Conservation (phyloP, 1,140 invertebrate genomes). For the Pseudomyrmex pallidus region DNA sequence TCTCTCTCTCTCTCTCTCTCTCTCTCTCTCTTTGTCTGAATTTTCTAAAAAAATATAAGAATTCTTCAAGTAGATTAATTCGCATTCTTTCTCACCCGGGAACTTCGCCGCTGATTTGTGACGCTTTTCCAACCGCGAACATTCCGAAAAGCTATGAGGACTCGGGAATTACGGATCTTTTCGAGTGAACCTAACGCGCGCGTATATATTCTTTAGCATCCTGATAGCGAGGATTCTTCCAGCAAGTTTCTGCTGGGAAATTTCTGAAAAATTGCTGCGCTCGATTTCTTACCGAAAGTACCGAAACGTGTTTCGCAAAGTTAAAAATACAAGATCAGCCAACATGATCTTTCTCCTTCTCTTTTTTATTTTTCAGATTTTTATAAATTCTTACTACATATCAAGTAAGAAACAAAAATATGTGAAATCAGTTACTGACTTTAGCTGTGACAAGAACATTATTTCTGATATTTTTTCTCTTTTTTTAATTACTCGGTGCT, state of each 20-base stretch:
- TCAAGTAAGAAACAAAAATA: background rate
- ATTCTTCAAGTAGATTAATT: conserved; percentile 59
- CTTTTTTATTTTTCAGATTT: background rate
- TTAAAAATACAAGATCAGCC: conserved; percentile 7
- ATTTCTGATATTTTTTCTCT: background rate
- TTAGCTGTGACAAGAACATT: too few species aligned
- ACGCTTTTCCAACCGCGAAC: conserved; percentile 30
- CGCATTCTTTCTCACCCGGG: conserved; percentile 37
- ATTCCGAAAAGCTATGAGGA: conserved; percentile 59
- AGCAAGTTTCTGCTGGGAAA: conserved; percentile 7
- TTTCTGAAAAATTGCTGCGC: conserved; percentile 25
- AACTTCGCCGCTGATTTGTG: conserved; percentile 39
- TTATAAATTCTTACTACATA: background rate
- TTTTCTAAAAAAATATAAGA: conserved; percentile 19
- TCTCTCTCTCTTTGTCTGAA: background rate
- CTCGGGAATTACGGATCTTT: conserved; percentile 36
- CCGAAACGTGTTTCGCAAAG: background rate
- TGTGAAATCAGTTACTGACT: too few species aligned
- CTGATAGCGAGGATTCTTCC: conserved; percentile 21
- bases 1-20: too few species aligned
- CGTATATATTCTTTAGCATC: conserved; percentile 39
- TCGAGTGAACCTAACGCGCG: conserved; percentile 37
- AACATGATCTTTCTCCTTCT: background rate
- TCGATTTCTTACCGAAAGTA: conserved; percentile 19
- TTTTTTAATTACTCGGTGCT: background rate